Percentiles rank a stretch among this genome's conserved stretches.
Evolutionary conservation across 2,888 invertebrate species (phyloP).

Genomic region (Drosophila birchii): DNA sequence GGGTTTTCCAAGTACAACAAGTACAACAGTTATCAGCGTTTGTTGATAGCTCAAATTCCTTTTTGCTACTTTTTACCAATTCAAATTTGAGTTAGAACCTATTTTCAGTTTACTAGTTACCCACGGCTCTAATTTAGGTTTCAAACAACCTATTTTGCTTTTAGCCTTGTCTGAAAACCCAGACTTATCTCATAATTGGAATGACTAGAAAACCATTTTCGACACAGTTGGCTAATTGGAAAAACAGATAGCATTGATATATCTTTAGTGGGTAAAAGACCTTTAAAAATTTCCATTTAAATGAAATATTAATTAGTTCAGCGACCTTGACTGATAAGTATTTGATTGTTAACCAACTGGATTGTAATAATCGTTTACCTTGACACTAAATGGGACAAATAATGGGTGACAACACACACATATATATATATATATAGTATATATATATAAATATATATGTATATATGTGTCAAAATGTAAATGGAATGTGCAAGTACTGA

Average conservation of each 20-base stretch:
- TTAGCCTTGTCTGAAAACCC: neutral
- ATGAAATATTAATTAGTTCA: neutral
- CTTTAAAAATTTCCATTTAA: neutral
- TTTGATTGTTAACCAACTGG: neutral
- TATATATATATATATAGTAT: neutral
- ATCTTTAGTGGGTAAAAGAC: neutral
- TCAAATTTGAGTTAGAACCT: neutral
- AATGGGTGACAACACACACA: neutral
- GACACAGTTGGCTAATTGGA: neutral
- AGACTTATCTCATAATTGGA: neutral
- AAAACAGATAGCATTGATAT: neutral
- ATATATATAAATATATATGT: too few relatives aligned
- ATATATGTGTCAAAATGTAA: neutral
- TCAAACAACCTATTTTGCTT: neutral
- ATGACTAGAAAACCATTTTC: neutral
- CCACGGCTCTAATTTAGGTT: neutral
- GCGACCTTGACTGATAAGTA: neutral
- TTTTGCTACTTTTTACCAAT: neutral
- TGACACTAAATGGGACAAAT: neutral
- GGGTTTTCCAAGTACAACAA: neutral
- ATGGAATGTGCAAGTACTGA: neutral
- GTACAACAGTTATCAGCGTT: neutral
- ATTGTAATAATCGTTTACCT: neutral
- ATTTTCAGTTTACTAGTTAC: neutral
- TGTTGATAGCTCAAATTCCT: neutral